Percentiles rank a stretch among this genome's conserved stretches.
These are phyloP conservation scores for Lithobius niger DNA, from an alignment of 1,140 invertebrate genomes.

Conservation along the genomic window DNA sequence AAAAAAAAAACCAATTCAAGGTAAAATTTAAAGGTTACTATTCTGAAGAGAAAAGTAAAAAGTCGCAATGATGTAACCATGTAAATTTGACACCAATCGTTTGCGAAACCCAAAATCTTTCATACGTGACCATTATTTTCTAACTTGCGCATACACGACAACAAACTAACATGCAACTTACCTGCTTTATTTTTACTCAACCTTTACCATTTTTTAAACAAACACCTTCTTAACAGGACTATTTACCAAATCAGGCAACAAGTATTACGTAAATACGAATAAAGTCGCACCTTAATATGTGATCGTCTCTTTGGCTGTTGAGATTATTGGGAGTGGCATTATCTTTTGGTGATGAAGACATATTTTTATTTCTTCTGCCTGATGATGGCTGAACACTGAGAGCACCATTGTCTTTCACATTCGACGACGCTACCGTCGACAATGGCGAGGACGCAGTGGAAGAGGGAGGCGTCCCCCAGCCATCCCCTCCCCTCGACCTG, in stretches of 20 bases:
- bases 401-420: constrained; percentile 17
- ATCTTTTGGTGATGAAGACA: constrained; percentile 34
- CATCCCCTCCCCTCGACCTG: neutral
- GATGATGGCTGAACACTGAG: constrained; percentile 43
- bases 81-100: too few relatives aligned
- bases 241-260: neutral
- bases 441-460: constrained; percentile 5
- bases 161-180: too few relatives aligned
- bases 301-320: constrained; percentile 41
- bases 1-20: constrained; percentile 8
- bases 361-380: constrained; percentile 34
- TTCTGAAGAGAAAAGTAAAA: too few relatives aligned
- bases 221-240: too few relatives aligned
- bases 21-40: too few relatives aligned
- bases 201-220: too few relatives aligned
- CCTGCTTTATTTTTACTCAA: too few relatives aligned
- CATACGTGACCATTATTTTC: too few relatives aligned
- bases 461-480: neutral
- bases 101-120: too few relatives aligned
- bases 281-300: constrained; percentile 38
- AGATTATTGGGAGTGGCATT: constrained; percentile 17
- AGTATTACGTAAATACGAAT: neutral
- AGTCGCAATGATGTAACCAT: too few relatives aligned
- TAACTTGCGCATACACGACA: too few relatives aligned
- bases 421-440: constrained; percentile 7